Evolutionary conservation across 2,888 invertebrate genomes (phyloP), one percentile per base, ranked within the genome.

Genomic region (Volucella zonaria): DNA sequence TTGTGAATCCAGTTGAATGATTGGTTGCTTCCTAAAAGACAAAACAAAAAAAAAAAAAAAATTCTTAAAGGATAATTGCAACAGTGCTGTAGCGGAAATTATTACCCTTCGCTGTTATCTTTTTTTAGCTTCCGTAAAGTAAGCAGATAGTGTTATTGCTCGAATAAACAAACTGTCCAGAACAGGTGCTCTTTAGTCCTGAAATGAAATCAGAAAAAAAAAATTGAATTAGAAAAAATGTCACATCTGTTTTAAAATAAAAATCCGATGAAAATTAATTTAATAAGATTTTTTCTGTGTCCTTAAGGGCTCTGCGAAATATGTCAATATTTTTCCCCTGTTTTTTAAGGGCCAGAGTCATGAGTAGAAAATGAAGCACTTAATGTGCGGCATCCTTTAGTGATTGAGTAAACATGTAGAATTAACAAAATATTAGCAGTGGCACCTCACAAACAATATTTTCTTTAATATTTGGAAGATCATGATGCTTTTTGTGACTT

Each of bases 101-200:
- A 82, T 77, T 77, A 82, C 67, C 71, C 43, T 66, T 66, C 31
- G 71, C 58, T 64, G 61, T 23, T 49, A 31, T 47, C 58, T 3
- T 15, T 14, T 67, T 49, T 56, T 42, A 18, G 58, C 49, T 66
- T 54, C 64, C 73, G 47, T 43, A 56, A 77, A 76, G 42, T 56
- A 54, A 82, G 70, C 66, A 47, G 71, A 71, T 71, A 42, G 62
- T 56, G 43, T 49, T 71, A 56, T 77, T 82, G 59, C 43, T 82
- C n/a, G n/a, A 66, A 59, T 68, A 40, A 58, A 23, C 68, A 81
- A 71, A 76, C 76, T 67, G 56, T 61, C 45, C 14, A 45, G 43
- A 76, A 42, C 70, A 76, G 81, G 71, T 82, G 70, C 76, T 58
- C 64, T 64, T 52, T 47, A 52, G 62, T 75, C 80, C 76, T 82